Conservation (phyloP, 1,140 invertebrate genomes). For the Drosophila ficusphila region DNA sequence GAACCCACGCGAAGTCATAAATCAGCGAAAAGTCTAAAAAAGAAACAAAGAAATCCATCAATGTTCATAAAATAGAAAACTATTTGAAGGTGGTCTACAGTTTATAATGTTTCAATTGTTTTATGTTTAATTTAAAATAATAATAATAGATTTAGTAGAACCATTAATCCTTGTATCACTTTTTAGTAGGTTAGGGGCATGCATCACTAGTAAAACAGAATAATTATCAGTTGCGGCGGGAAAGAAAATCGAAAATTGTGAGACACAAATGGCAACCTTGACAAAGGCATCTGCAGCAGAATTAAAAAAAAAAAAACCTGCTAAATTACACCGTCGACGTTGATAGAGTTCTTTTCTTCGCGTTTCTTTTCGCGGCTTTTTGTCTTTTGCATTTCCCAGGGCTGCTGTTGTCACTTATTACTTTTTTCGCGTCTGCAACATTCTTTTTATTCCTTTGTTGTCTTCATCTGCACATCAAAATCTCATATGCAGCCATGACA, state of each 20-base stretch:
- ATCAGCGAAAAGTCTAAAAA: constrained; percentile 38
- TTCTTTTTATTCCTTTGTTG: constrained; percentile 27
- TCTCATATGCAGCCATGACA: constrained; percentile 21
- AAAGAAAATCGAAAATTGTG: constrained; percentile 15
- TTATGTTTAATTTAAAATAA: too few species aligned
- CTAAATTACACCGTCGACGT: constrained; percentile 47
- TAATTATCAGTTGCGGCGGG: constrained; percentile 1
- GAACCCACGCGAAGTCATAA: constrained; percentile 33
- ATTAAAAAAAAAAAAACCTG: constrained; percentile 16
- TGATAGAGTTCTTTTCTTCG: constrained; percentile 30
- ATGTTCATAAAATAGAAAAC: constrained; percentile 10
- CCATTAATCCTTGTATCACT: too few species aligned
- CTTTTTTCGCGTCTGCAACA: constrained; percentile 27
- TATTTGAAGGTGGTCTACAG: neutral
- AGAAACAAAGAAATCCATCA: constrained; percentile 26
- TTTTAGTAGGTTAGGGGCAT: constrained; percentile 2
- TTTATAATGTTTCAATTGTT: neutral
- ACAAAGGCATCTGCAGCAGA: constrained; percentile 34
- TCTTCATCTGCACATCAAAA: constrained; percentile 27
- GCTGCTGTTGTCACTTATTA: constrained; percentile 45
- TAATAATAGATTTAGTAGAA: too few species aligned
- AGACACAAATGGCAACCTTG: constrained; percentile 33
- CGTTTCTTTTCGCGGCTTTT: constrained; percentile 14
- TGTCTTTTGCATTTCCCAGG: constrained; percentile 36
- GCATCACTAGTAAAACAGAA: constrained; percentile 1